Percentiles rank a stretch among this genome's conserved stretches.
These are phyloP conservation scores for Myiothlypis coronata DNA, from an alignment of 2,797 vertebrate genomes.

Conservation along the genomic window DNA sequence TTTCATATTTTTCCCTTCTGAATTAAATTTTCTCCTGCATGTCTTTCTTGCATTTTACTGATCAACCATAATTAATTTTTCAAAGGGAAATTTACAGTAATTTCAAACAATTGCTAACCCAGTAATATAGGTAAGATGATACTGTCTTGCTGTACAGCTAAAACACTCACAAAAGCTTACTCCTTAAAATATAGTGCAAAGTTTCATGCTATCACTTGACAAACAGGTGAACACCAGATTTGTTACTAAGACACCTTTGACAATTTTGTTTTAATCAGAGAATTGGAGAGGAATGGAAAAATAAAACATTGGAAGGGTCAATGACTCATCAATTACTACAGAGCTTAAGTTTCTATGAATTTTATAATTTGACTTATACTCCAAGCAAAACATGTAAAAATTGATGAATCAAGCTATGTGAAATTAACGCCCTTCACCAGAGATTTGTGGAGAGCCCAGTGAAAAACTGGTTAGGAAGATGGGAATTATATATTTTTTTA, in stretches of 20 bases:
- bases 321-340: background rate
- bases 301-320: background rate
- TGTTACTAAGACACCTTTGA: background rate
- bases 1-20: background rate
- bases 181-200: background rate
- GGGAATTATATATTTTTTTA: background rate
- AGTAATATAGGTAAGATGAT: background rate
- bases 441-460: background rate
- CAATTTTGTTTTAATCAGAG: background rate
- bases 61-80: background rate
- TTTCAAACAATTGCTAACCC: background rate
- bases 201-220: background rate
- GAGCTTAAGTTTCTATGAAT: background rate
- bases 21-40: background rate
- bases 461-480: background rate
- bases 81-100: background rate
- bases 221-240: background rate
- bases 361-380: background rate
- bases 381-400: background rate
- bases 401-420: background rate
- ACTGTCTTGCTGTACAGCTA: background rate
- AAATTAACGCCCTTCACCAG: background rate
- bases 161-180: background rate
- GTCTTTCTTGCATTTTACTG: background rate
- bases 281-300: background rate